Evolutionary conservation across 2,888 invertebrate species (phyloP), one percentile per base, ranked within the genome.

Genomic region (Cecidostiba fungosa): DNA sequence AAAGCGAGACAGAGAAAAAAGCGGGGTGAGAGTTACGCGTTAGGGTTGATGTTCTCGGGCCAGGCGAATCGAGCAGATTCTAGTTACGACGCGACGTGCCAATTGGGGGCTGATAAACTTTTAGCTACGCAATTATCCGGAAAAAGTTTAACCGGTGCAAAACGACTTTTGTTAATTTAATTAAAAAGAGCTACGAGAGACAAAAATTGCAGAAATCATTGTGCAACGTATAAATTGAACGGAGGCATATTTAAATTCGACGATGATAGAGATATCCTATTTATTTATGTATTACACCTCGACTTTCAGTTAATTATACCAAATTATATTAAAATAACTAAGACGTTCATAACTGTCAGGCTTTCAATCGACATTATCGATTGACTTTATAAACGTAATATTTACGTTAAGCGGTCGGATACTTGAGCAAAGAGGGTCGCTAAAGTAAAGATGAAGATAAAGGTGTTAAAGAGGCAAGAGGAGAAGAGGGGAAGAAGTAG

Each of bases 391-490:
- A 80, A 50, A 81, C 50, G 77, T 47, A 79, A 85, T 82, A 82
- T 86, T 85, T 82, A 80, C 85, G 19, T 59, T 59, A 69, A 77
- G 80, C 47, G 69, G 50, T 16, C 32, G 39, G 59, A 80, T 79
- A 50, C 77, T 82, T 43, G 23, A 80, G 79, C 70, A 69, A 79
- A 79, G 84, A 59, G 85, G 82, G 82, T 77, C 39, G 59, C 82
- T 77, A 76, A 59, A 79, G 77, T 76, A 77, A 78, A 85, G 87
- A 83, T 73, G 50, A 14, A 82, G 83, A 87, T 85, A 85, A 77
- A 85, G 81, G 82, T 83, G 79, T 80, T 82, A 82, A 79, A 73
- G 77, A 69, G 50, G 19, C 5, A 43, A 14, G 32, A 47, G 23
- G 16, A n/a, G 69, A 16, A 72, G 72, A n/a, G 39, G 72, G 74